phyloP scores from a whole-genome alignment of 2,113 vertebrate species.

The Genyomyrus donnyi region DNA sequence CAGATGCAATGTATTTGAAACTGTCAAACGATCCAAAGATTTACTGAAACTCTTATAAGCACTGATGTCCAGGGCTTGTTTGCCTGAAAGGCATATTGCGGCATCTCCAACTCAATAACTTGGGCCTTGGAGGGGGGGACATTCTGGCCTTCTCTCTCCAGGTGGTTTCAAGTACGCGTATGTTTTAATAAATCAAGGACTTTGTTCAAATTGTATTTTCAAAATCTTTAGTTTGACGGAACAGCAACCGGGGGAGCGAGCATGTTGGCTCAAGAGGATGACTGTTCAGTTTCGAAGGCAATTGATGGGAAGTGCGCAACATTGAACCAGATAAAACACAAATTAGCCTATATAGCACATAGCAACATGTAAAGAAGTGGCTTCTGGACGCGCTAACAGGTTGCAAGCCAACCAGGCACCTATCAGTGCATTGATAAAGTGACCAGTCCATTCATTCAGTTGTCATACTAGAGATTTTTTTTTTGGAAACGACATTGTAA shows the following conservation, averaged over 20 bases:
- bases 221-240: constrained; percentile 29
- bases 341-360: background rate
- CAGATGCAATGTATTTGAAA: background rate
- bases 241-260: constrained; percentile 27
- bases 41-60: background rate
- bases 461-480: background rate
- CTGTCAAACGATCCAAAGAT: background rate
- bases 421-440: background rate
- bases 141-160: constrained; percentile 14
- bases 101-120: constrained; percentile 31
- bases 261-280: background rate
- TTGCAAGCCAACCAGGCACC: background rate
- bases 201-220: constrained; percentile 43
- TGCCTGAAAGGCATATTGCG: background rate
- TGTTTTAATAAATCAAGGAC: constrained; percentile 45
- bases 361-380: background rate
- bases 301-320: background rate
- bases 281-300: background rate
- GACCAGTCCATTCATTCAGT: background rate
- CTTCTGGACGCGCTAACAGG: background rate
- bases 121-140: constrained; percentile 33
- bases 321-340: background rate
- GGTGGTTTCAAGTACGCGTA: constrained; percentile 24
- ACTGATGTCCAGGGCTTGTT: constrained; percentile 14
- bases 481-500: background rate